Evolutionary conservation across 2,888 invertebrate genomes (phyloP).

Genomic region (Amphiduros pacificus): DNA sequence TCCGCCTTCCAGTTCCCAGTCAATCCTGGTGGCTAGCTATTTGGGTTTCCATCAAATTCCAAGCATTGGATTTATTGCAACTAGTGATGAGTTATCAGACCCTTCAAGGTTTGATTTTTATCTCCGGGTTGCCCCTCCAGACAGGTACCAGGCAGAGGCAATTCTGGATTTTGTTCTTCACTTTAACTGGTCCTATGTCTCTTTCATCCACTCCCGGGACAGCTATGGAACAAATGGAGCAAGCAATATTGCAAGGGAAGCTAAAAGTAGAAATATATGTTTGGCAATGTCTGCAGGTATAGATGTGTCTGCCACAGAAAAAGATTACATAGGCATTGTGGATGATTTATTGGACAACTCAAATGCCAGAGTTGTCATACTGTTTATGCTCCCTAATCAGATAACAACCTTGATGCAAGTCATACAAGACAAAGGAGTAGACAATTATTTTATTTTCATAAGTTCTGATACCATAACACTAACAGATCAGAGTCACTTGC

Average conservation of each 20-base stretch:
- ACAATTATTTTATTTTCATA: too few species aligned
- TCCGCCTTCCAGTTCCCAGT: too few species aligned
- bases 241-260: not conserved
- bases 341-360: not conserved
- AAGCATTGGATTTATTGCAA: conserved; percentile 59
- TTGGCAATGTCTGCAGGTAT: conserved; percentile 1
- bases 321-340: not conserved
- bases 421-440: too few species aligned
- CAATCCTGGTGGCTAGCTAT: too few species aligned
- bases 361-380: not conserved
- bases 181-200: conserved; percentile 15
- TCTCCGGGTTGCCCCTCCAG: conserved; percentile 43
- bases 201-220: conserved; percentile 6
- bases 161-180: conserved; percentile 4
- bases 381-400: too few species aligned
- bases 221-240: conserved; percentile 15
- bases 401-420: too few species aligned
- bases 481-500: too few species aligned
- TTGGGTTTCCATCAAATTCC: too few species aligned
- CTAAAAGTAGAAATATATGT: not conserved
- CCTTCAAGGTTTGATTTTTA: conserved; percentile 40
- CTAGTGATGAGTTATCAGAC: conserved; percentile 44
- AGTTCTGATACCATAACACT: too few species aligned
- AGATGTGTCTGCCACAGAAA: not conserved
- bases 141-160: conserved; percentile 31